These are phyloP conservation scores for Elachura formosa DNA, from an alignment of 2,113 vertebrate species.

Conservation along the genomic window DNA sequence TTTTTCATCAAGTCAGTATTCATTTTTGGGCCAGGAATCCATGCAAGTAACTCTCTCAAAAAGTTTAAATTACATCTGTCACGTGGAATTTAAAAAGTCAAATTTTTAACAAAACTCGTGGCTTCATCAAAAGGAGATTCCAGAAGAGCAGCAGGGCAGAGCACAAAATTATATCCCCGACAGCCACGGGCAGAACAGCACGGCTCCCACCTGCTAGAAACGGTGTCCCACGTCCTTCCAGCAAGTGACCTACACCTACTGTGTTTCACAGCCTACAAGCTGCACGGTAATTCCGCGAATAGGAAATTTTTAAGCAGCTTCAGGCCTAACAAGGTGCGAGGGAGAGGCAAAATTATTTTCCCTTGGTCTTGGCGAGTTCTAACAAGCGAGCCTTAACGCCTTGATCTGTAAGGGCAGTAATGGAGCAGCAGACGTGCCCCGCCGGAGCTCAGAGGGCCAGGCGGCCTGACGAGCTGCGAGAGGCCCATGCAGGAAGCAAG, in stretches of 20 bases:
- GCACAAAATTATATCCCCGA: neutral
- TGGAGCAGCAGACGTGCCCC: fast-evolving
- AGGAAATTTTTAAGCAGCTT: neutral
- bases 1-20: neutral
- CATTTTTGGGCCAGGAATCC: neutral
- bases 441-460: fast-evolving
- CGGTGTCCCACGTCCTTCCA: neutral
- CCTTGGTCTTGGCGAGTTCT: fast-evolving
- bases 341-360: neutral
- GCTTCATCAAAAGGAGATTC: neutral
- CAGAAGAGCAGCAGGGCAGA: neutral
- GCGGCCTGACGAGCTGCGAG: fast-evolving
- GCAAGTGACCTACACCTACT: neutral
- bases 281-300: fast-evolving
- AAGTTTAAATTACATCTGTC: neutral
- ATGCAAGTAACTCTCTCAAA: neutral
- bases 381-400: neutral
- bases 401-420: fast-evolving
- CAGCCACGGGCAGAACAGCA: neutral
- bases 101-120: neutral
- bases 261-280: neutral
- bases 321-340: neutral
- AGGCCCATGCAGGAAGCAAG: fast-evolving
- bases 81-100: neutral
- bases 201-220: neutral